Percentiles rank a stretch among this genome's conserved stretches.
Evolutionary conservation across 2,113 vertebrate genomes (phyloP).

Genomic region (Callocephalon fimbriatum): DNA sequence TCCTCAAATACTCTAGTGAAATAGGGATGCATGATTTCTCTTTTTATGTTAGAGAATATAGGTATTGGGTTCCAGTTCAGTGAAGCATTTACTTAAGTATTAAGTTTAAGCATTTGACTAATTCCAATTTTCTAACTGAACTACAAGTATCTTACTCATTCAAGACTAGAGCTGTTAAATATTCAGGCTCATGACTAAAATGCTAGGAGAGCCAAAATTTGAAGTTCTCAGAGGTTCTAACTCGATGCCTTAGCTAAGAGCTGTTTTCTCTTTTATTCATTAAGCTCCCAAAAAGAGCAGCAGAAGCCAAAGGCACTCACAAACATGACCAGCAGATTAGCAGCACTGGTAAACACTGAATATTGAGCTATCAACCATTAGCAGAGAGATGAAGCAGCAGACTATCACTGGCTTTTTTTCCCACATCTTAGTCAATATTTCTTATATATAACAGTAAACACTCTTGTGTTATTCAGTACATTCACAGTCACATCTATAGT

Average conservation of each 20-base stretch:
- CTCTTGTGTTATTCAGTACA: neutral
- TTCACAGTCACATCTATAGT: neutral
- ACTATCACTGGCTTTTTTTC: neutral
- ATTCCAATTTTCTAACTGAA: neutral
- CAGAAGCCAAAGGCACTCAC: neutral
- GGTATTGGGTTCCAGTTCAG: neutral
- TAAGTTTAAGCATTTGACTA: neutral
- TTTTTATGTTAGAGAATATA: neutral
- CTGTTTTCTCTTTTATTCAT: neutral
- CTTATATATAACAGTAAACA: neutral
- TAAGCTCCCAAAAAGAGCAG: neutral
- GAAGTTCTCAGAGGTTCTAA: neutral
- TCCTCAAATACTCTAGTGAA: neutral
- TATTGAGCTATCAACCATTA: neutral
- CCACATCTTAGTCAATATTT: neutral
- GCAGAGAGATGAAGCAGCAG: neutral
- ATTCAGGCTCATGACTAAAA: neutral
- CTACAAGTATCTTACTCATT: neutral
- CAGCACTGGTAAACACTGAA: neutral
- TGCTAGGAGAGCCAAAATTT: neutral
- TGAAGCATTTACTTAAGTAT: neutral
- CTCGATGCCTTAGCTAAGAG: neutral
- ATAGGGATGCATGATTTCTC: neutral
- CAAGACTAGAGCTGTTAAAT: neutral
- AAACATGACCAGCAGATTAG: constrained; percentile 1